These are phyloP conservation scores for Himalopsyche japonica DNA, from an alignment of 2,888 invertebrate genomes.

Conservation along the genomic window DNA sequence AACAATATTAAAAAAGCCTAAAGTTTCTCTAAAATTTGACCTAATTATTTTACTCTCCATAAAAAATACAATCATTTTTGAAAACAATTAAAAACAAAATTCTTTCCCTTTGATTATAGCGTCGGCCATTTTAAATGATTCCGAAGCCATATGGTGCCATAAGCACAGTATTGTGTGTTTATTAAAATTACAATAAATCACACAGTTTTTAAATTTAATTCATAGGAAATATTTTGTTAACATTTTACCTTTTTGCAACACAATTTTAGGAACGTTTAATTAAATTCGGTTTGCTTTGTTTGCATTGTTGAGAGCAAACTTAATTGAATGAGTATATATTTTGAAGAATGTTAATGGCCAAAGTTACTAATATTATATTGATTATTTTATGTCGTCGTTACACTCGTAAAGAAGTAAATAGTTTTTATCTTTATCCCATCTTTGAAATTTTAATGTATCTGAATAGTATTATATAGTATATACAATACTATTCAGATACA, in stretches of 20 bases:
- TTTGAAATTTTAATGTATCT: no score
- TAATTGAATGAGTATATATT: neutral
- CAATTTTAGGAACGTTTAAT: neutral
- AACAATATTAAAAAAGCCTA: no score
- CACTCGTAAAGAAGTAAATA: no score
- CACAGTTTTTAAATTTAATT: neutral
- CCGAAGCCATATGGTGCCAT: neutral
- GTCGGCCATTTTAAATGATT: neutral
- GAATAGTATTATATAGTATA: no score
- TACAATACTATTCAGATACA: no score
- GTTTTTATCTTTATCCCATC: no score
- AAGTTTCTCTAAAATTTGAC: neutral
- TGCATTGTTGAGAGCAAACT: neutral
- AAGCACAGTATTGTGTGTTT: neutral
- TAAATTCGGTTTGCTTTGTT: neutral
- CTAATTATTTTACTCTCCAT: neutral
- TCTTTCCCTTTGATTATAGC: neutral
- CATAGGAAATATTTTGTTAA: neutral
- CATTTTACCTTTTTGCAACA: neutral
- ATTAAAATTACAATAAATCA: neutral
- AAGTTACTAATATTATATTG: no score
- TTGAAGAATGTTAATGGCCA: neutral
- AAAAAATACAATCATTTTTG: neutral
- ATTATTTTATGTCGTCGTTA: no score
- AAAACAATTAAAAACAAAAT: neutral